phyloP scores from a whole-genome alignment of 2,797 vertebrate species.

The Glossophaga mutica region DNA sequence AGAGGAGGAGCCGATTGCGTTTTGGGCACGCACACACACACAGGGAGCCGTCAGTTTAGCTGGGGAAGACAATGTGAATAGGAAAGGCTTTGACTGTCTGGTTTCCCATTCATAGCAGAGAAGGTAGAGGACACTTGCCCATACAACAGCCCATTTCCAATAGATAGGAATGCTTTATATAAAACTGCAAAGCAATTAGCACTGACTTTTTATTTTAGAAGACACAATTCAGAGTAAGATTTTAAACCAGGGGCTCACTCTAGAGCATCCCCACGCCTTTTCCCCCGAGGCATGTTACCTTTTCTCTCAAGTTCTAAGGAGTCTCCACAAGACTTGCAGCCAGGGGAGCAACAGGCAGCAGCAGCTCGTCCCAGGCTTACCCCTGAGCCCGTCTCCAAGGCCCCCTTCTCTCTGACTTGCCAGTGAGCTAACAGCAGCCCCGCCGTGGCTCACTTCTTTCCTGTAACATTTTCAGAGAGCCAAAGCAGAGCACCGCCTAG shows the following conservation, averaged over 20 bases:
- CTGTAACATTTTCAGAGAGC: not conserved
- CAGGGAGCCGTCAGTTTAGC: not conserved
- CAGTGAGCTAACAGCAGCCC: not conserved
- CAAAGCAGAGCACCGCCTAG: not conserved
- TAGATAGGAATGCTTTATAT: not conserved
- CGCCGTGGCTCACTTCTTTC: not conserved
- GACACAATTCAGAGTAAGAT: not conserved
- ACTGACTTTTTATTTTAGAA: not conserved
- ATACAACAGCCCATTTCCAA: not conserved
- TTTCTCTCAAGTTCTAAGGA: not conserved
- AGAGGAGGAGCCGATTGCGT: not conserved
- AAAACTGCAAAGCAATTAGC: not conserved
- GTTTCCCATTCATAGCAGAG: not conserved
- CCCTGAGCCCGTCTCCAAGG: not conserved
- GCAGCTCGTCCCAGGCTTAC: not conserved
- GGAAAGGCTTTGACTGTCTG: not conserved
- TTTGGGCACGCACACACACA: not conserved
- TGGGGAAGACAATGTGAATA: not conserved
- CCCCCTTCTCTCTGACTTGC: not conserved
- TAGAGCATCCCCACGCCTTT: not conserved
- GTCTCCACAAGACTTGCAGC: not conserved
- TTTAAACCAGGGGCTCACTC: not conserved
- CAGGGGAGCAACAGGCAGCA: not conserved
- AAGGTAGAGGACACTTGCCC: not conserved
- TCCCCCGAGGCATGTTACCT: not conserved